Evolutionary conservation across 53 echinoderm and acorn worm genomes (phyloP), one percentile per base, ranked within the genome.

Genomic region (Holothuria leucospilota): DNA sequence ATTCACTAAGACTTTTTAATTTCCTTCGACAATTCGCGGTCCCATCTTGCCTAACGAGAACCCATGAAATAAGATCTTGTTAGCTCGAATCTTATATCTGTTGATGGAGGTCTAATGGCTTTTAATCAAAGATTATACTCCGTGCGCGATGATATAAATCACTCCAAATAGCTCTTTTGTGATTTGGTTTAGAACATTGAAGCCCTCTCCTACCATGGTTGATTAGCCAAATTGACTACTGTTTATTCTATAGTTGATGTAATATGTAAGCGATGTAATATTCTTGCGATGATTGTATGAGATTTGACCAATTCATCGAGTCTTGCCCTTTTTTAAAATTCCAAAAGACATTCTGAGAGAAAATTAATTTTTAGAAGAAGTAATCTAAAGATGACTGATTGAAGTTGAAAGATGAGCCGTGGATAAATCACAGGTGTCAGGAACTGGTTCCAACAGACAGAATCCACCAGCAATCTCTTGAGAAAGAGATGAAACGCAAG

Each of bases 31-130:
- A 83, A 83, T 83, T 83, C 84, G 66, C 67, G 66, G 84, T 66
- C 51, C 39, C 84, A 83, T 66, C 65, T 25, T 24, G 66, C 29
- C 84, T 66, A 66, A 83, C 66, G 67, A 83, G 66, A n/a, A 52
- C 46, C 66, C 84, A 83, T 83, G 84, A 83, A 83, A 83, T 67
- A 83, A 63, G 84, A 83, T 83, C 84, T 83, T 66, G 84, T 83
- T 83, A 83, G 66, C 68, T 67, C 68, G 84, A 67, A 67, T 66
- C 28, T 41, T 66, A 41, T 67, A 67, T 64, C 68, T 67, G 68
- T 64, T 66, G 68, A 83, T 83, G 84, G 84, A 83, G 29, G 46
- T 67, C 84, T 83, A 83, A 83, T 83, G 84, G 84, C 84, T 83
- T 83, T 83, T 83, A 83, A 83, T 83, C 84, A 83, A 67, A 67